These are phyloP conservation scores for Diabrotica virgifera DNA, from an alignment of 1,140 invertebrate species.

Conservation along the genomic window DNA sequence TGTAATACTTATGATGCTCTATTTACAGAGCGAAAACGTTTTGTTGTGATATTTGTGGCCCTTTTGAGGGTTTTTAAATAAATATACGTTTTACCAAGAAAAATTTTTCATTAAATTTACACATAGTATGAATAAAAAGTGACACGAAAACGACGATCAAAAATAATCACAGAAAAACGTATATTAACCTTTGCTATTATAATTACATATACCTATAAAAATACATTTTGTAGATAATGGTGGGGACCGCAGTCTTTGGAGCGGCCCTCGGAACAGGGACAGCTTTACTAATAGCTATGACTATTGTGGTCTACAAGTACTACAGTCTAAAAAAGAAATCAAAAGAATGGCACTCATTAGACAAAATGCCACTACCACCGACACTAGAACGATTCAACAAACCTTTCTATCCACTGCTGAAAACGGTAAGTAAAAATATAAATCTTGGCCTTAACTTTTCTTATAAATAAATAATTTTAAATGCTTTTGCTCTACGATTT, in stretches of 20 bases:
- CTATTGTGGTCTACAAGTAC: slow-evolving; percentile 64
- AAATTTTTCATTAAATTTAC: no score
- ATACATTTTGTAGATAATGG: slow-evolving; percentile 44
- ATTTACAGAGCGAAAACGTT: no score
- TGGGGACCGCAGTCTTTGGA: slow-evolving; percentile 61
- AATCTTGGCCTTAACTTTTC: no score
- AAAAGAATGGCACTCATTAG: slow-evolving; percentile 58
- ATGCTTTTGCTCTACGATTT: no score
- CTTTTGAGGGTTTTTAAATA: no score
- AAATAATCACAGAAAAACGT: not conserved
- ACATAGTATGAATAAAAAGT: no score
- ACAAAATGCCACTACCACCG: slow-evolving; percentile 49
- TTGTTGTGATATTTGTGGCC: no score
- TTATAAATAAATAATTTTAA: no score
- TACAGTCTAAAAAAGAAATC: slow-evolving; percentile 54
- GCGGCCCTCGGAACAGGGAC: slow-evolving; percentile 63
- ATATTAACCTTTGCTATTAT: not conserved
- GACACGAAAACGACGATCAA: not conserved
- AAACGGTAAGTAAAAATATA: slow-evolving; percentile 33
- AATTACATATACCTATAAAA: not conserved
- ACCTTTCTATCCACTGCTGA: slow-evolving; percentile 32
- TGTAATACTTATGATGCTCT: no score
- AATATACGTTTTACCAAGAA: no score
- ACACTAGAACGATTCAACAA: slow-evolving; percentile 29
- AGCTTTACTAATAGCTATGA: slow-evolving; percentile 61